A percentile compares a stretch with the other conserved stretches of the same genome.
Evolutionary conservation across 1,140 invertebrate species (phyloP).

Genomic region (Tetraneura akinire): DNA sequence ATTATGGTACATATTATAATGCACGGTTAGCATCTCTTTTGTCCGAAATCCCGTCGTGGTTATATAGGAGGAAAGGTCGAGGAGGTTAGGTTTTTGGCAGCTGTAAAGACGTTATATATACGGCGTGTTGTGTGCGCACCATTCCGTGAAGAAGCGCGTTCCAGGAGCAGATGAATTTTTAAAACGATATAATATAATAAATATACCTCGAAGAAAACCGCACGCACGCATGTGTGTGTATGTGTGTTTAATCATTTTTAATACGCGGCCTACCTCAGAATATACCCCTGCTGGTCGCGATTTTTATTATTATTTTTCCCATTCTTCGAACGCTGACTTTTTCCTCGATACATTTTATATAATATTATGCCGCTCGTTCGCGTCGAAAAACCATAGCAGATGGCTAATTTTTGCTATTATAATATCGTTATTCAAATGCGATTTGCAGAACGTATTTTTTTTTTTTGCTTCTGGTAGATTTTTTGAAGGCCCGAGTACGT

Average conservation of each 20-base stretch:
- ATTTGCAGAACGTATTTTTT: constrained; percentile 26
- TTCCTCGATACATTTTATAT: neutral
- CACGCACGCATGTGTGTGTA: too few species aligned
- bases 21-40: neutral
- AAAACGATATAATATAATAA: too few species aligned
- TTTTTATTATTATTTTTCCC: neutral
- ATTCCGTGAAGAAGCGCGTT: neutral
- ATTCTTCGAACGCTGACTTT: neutral
- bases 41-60: neutral
- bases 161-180: constrained; percentile 25
- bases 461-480: too few species aligned
- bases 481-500: neutral
- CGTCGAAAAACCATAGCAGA: constrained; percentile 16
- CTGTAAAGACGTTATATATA: neutral
- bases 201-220: constrained; percentile 1
- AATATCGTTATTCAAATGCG: constrained; percentile 28
- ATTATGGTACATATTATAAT: neutral
- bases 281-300: constrained; percentile 1
- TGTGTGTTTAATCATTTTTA: constrained; percentile 21
- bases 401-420: constrained; percentile 38
- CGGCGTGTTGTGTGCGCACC: neutral
- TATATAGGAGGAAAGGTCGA: constrained; percentile 1
- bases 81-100: neutral
- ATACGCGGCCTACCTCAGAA: constrained; percentile 31
- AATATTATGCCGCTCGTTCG: neutral